These are phyloP conservation scores for Scaptomyza flava DNA, from an alignment of 2,888 invertebrate species.

Conservation along the genomic window DNA sequence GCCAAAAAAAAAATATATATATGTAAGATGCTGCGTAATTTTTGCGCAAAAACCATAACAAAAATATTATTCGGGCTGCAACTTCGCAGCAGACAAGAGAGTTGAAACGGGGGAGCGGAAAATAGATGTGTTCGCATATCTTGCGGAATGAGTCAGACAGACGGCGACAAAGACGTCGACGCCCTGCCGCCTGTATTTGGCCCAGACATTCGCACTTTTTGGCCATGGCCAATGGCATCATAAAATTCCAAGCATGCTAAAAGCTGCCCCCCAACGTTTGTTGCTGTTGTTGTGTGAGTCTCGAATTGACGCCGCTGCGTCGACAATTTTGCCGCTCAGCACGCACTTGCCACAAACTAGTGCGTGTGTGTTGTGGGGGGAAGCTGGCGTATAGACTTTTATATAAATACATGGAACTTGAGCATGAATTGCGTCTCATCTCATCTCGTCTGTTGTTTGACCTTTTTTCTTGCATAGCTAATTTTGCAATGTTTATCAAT, in stretches of 20 bases:
- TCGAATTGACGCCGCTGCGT: slow-evolving; percentile 32
- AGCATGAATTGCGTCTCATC: slow-evolving; percentile 29
- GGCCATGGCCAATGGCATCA: slow-evolving; percentile 78
- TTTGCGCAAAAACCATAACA: slow-evolving; percentile 57
- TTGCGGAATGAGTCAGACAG: slow-evolving; percentile 61
- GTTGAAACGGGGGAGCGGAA: neutral
- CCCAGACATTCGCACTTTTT: slow-evolving; percentile 68
- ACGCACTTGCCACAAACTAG: slow-evolving; percentile 46
- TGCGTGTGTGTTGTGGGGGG: neutral
- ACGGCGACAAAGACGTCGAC: slow-evolving; percentile 66
- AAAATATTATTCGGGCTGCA: slow-evolving; percentile 68
- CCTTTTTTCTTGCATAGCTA: slow-evolving; percentile 64
- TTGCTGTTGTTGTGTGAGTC: slow-evolving; percentile 16
- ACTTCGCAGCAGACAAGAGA: slow-evolving; percentile 18
- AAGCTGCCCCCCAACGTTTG: slow-evolving; percentile 30
- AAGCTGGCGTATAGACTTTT: neutral
- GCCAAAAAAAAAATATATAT: slow-evolving; percentile 1
- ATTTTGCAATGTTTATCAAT: slow-evolving; percentile 66
- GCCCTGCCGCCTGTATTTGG: slow-evolving; percentile 32
- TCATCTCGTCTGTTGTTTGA: slow-evolving; percentile 55
- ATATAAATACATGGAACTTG: neutral
- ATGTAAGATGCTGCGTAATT: slow-evolving; percentile 64
- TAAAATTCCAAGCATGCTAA: slow-evolving; percentile 61
- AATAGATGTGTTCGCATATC: slow-evolving; percentile 7
- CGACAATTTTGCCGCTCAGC: slow-evolving; percentile 37